Percentiles rank a stretch among this genome's conserved stretches.
phyloP scores from a whole-genome alignment of 2,797 vertebrate species.

The Premnoplex brunnescens region DNA sequence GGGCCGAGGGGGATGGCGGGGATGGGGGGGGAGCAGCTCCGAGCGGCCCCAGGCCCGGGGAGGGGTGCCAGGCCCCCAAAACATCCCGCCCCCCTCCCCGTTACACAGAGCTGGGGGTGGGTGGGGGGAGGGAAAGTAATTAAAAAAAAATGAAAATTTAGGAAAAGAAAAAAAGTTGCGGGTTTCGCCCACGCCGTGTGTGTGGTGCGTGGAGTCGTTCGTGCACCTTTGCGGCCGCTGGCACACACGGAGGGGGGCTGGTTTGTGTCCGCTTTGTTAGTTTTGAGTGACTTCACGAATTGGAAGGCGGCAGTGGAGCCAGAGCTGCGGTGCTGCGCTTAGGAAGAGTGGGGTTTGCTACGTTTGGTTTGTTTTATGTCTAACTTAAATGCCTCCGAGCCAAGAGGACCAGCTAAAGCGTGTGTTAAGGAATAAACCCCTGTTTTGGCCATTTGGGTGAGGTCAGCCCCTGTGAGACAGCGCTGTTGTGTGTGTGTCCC shows the following conservation, averaged over 20 bases:
- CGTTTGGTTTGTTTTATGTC: background rate
- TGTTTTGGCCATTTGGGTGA: background rate
- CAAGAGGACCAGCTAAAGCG: background rate
- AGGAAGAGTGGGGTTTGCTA: background rate
- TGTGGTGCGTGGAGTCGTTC: background rate
- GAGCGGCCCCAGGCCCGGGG: background rate
- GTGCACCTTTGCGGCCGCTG: background rate
- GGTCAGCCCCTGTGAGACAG: background rate
- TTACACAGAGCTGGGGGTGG: background rate
- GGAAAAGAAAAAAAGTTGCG: background rate
- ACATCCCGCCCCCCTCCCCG: background rate
- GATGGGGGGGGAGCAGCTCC: background rate
- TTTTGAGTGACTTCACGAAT: constrained; percentile 21
- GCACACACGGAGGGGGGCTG: background rate
- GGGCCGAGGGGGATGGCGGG: background rate
- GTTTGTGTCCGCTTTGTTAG: constrained; percentile 17
- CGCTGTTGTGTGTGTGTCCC: background rate
- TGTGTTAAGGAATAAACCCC: rapidly evolving
- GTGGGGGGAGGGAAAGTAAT: background rate
- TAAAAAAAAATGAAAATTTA: too few relatives aligned
- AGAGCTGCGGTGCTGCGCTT: background rate
- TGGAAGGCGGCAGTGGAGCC: background rate
- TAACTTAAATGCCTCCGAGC: background rate
- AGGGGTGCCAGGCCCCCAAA: background rate
- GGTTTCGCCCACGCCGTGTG: background rate